phyloP scores from a whole-genome alignment of 2,113 vertebrate species.

The Etia nguti region DNA sequence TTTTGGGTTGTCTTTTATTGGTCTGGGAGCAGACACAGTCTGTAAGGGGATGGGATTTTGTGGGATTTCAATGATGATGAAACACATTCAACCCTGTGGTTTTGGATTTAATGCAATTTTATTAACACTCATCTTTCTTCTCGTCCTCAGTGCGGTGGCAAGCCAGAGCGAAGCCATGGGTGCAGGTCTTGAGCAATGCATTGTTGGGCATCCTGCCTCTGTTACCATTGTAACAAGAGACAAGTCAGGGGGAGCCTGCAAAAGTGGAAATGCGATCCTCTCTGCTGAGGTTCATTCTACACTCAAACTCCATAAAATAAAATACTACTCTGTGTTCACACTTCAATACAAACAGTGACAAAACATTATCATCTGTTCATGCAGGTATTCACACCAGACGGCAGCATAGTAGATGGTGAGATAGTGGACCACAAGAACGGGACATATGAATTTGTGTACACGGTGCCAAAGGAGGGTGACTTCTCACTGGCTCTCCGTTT shows the following conservation, averaged over 20 bases:
- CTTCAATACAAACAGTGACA: fast-evolving
- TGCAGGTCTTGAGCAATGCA: slow-evolving; percentile 86
- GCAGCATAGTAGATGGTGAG: slow-evolving; percentile 91
- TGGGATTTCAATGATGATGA: neutral
- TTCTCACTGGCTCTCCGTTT: slow-evolving; percentile 90
- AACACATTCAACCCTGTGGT: fast-evolving
- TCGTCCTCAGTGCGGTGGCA: slow-evolving; percentile 81
- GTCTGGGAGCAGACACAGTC: neutral
- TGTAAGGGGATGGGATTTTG: neutral
- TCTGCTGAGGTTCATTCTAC: slow-evolving; percentile 78
- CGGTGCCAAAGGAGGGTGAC: slow-evolving; percentile 89
- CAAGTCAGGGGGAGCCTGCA: slow-evolving; percentile 94
- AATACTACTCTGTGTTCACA: neutral
- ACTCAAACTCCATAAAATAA: fast-evolving
- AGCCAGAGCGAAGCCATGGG: slow-evolving; percentile 94
- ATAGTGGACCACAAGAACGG: slow-evolving; percentile 96
- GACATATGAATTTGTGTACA: slow-evolving; percentile 93
- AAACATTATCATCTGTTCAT: fast-evolving
- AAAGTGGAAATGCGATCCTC: slow-evolving; percentile 88
- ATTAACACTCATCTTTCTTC: fast-evolving
- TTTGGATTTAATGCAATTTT: neutral
- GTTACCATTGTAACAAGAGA: slow-evolving; percentile 95
- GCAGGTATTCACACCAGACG: slow-evolving; percentile 87
- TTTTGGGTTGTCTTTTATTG: no score
- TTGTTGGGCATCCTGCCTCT: slow-evolving; percentile 87